phyloP scores from a whole-genome alignment of 2,113 vertebrate genomes.

The Salvelinus namaycush region DNA sequence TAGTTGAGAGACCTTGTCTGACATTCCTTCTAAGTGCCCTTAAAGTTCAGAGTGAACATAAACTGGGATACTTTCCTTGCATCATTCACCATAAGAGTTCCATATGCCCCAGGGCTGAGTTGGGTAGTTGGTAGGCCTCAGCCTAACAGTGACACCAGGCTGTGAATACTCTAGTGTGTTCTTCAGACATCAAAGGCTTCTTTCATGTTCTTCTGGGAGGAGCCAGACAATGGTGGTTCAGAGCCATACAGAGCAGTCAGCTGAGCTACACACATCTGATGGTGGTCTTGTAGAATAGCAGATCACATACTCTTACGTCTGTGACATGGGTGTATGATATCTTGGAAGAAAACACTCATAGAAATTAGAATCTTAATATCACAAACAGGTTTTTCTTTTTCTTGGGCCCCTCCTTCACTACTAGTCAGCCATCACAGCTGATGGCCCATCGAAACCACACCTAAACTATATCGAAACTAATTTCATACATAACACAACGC shows the following conservation, averaged over 20 bases:
- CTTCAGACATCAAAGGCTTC: background rate
- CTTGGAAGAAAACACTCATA: background rate
- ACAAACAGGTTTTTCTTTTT: too few relatives aligned
- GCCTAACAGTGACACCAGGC: background rate
- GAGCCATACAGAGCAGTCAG: background rate
- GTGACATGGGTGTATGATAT: background rate
- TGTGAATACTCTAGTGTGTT: background rate
- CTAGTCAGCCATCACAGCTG: too few relatives aligned
- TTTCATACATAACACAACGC: too few relatives aligned
- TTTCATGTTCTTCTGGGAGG: background rate
- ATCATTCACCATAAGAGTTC: background rate
- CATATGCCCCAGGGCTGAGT: background rate
- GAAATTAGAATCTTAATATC: background rate
- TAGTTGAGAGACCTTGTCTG: too few relatives aligned
- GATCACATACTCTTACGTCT: background rate
- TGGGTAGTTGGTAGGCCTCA: too few relatives aligned
- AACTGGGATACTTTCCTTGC: too few relatives aligned
- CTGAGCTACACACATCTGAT: background rate
- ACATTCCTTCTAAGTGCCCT: too few relatives aligned
- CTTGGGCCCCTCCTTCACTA: too few relatives aligned
- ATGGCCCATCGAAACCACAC: too few relatives aligned
- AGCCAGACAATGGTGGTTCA: background rate
- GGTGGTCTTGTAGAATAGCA: background rate
- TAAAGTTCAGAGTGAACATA: too few relatives aligned
- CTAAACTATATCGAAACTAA: too few relatives aligned